phyloP scores from a whole-genome alignment of 2,797 vertebrate species.

The Eulemur coronatus region DNA sequence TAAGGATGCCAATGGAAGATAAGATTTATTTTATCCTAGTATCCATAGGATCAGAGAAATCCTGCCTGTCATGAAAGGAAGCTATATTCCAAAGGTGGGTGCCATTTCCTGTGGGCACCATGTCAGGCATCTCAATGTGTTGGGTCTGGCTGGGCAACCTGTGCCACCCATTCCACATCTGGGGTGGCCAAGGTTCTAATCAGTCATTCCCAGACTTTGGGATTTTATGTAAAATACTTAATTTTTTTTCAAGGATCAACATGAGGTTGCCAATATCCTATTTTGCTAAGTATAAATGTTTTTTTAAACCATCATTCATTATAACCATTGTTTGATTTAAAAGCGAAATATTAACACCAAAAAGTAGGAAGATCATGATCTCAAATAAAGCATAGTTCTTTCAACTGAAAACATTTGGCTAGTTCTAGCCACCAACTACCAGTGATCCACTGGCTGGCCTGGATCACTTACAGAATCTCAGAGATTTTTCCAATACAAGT shows the following conservation, averaged over 20 bases:
- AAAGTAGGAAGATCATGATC: not conserved
- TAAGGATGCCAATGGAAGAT: not conserved
- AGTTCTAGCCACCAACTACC: not conserved
- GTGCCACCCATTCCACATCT: not conserved
- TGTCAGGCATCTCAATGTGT: rapidly evolving
- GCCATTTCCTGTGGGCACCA: not conserved
- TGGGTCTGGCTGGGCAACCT: not conserved
- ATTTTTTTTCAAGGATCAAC: not conserved
- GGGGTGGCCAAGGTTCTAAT: not conserved
- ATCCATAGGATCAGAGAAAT: not conserved
- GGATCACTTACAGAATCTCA: not conserved
- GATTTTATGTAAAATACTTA: not conserved
- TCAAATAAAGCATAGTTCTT: not conserved
- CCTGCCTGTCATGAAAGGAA: not conserved
- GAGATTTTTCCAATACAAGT: not conserved
- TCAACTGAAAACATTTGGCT: not conserved
- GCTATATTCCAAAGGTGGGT: not conserved
- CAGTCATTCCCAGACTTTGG: not conserved
- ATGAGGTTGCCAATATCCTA: not conserved
- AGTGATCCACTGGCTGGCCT: not conserved
- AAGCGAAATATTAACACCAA: not conserved
- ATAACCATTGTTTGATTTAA: not conserved
- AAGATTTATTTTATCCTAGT: not conserved
- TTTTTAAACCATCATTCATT: not conserved
- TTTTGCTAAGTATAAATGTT: not conserved